Percentiles rank a stretch among this genome's conserved stretches.
Evolutionary conservation across 2,888 invertebrate genomes (phyloP).

Genomic region (Altica lythri): DNA sequence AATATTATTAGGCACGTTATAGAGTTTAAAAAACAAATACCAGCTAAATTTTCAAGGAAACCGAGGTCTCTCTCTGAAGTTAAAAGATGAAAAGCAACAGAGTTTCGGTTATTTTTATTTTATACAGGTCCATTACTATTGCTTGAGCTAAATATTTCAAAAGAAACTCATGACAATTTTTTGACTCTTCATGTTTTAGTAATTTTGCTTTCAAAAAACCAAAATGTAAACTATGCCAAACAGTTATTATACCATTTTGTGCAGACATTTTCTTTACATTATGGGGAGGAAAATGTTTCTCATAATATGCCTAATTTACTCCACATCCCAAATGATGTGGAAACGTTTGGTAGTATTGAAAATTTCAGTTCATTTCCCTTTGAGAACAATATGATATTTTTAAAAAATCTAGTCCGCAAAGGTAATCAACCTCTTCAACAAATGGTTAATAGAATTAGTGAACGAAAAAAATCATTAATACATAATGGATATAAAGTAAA

Average conservation of each 20-base stretch:
- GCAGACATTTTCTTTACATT: neutral
- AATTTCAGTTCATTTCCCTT: constrained; percentile 20
- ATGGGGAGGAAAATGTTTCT: constrained; percentile 15
- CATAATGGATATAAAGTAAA: too few relatives aligned
- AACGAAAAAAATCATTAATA: constrained; percentile 7
- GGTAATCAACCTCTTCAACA: constrained; percentile 17
- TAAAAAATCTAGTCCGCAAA: constrained; percentile 15
- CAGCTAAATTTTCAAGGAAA: constrained; percentile 14
- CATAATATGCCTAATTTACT: constrained; percentile 19
- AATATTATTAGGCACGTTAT: too few relatives aligned
- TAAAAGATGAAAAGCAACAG: constrained; percentile 17
- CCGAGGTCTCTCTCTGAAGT: constrained; percentile 5
- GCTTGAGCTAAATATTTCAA: constrained; percentile 1
- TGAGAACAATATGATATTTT: constrained; percentile 12
- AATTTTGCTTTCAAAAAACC: constrained; percentile 3
- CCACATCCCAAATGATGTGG: constrained; percentile 10
- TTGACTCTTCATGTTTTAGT: constrained; percentile 3
- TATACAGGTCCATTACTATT: constrained; percentile 19
- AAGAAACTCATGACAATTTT: constrained; percentile 12
- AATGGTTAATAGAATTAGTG: constrained; percentile 15
- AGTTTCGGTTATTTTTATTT: constrained; percentile 17
- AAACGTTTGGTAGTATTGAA: constrained; percentile 11
- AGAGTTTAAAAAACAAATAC: constrained; percentile 4
- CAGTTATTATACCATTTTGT: constrained; percentile 11
- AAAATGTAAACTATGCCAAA: constrained; percentile 10